Evolutionary conservation across 2,888 invertebrate species (phyloP), one percentile per base, ranked within the genome.

Genomic region (Drosophila flavopinicola): DNA sequence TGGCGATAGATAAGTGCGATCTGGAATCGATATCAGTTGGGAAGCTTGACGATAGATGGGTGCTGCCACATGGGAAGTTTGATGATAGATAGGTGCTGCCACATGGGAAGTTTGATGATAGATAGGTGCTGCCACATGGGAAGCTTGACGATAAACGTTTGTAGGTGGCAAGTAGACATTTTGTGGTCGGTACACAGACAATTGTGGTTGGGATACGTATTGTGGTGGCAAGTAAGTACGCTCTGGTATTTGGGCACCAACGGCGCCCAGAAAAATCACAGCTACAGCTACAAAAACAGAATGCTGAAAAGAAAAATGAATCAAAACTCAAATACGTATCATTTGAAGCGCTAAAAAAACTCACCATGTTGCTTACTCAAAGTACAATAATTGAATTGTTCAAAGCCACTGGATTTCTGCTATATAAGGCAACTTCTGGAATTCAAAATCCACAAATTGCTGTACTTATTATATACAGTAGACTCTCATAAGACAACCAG

Each of bases 281-380:
- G 45, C 42, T 5, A 74, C 24, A 10, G 53, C 13, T 25, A 47
- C 32, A 13, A 48, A 27, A 1, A 66, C 13, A 9, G 53, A 42
- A 33, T 35, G 71, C 78, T 78, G 42, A 2, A 25, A 47, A 7
- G 1, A 5, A 2, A 32, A 38, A 30, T n/a, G n/a, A n/a, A n/a
- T n/a, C n/a, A n/a, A n/a, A n/a, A n/a, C n/a, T n/a, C 5, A 6
- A 29, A 37, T 20, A n/a, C 10, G 7, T n/a, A 11, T n/a, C 0
- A 13, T 3, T 32, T 10, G 0, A 2, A 25, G 27, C 39, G 33
- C 33, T n/a, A 38, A 10, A 6, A 2, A 1, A 52, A 60, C 77
- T 61, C 48, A 78, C 78, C 78, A 78, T 78, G 82, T 72, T 80
- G 75, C 59, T 78, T 69, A 32, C 44, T 39, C 58, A 38, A 67